Percentiles rank a stretch among this genome's conserved stretches.
Conservation (phyloP, 2,888 invertebrate species). For the Psylliodes chrysocephalus region DNA sequence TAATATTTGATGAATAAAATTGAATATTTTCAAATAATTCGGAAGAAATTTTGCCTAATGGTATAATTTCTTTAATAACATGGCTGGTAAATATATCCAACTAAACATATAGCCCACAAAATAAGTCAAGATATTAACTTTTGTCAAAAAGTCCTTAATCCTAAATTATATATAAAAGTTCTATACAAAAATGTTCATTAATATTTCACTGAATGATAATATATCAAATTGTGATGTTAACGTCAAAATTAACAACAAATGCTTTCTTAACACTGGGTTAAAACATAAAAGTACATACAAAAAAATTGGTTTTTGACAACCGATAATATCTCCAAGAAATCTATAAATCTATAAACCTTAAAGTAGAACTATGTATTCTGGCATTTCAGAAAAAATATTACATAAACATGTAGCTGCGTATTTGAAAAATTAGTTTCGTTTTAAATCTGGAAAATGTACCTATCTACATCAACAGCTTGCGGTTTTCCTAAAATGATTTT, state of each 20-base stretch:
- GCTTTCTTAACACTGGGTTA: slow-evolving; percentile 59
- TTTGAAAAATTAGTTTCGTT: too few species aligned
- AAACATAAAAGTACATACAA: slow-evolving; percentile 8
- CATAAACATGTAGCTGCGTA: slow-evolving; percentile 46
- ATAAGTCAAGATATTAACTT: slow-evolving; percentile 55
- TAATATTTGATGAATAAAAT: too few species aligned
- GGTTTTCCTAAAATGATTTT: too few species aligned
- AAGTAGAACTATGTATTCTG: slow-evolving; percentile 58
- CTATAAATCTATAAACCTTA: slow-evolving; percentile 59
- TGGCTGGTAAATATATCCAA: slow-evolving; percentile 36
- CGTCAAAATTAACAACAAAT: slow-evolving; percentile 49
- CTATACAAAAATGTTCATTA: slow-evolving; percentile 51
- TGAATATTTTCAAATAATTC: too few species aligned
- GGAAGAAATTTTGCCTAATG: too few species aligned
- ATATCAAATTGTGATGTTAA: slow-evolving; percentile 56
- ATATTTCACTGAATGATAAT: slow-evolving; percentile 44
- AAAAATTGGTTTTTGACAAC: slow-evolving; percentile 53
- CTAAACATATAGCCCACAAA: slow-evolving; percentile 41
- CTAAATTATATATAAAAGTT: slow-evolving; percentile 52
- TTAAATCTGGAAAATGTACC: too few species aligned
- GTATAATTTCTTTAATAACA: background rate
- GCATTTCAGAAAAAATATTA: slow-evolving; percentile 56
- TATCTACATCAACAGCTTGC: too few species aligned
- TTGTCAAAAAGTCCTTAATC: slow-evolving; percentile 55
- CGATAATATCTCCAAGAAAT: slow-evolving; percentile 57